Percentiles rank a stretch among this genome's conserved stretches.
Conservation (phyloP, 1,140 invertebrate genomes). For the Hyles euphorbiae region DNA sequence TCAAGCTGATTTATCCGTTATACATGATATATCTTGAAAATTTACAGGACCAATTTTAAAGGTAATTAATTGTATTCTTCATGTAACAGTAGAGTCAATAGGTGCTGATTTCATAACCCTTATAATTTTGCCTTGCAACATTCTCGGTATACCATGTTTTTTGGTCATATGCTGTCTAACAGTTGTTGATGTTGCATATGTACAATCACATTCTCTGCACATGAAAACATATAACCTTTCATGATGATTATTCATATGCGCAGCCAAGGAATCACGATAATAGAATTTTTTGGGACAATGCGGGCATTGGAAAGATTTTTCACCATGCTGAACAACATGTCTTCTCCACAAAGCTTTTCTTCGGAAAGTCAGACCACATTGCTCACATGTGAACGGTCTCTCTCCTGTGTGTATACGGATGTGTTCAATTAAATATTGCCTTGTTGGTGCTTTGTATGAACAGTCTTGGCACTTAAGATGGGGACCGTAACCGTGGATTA, state of each 20-base stretch:
- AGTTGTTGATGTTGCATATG: constrained; percentile 48
- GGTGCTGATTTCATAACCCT: constrained; percentile 36
- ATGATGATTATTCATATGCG: constrained; percentile 55
- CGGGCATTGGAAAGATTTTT: constrained; percentile 52
- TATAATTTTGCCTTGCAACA: constrained; percentile 52
- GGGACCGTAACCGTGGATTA: constrained; percentile 42
- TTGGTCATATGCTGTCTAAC: constrained; percentile 53
- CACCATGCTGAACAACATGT: constrained; percentile 49
- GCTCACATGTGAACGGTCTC: constrained; percentile 57
- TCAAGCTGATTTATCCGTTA: too few relatives aligned
- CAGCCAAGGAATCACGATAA: constrained; percentile 35
- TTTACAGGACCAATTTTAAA: too few relatives aligned
- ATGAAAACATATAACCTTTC: constrained; percentile 52
- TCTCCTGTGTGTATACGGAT: constrained; percentile 55
- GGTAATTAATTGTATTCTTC: not conserved
- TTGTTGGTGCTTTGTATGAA: constrained; percentile 47
- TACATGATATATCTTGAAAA: too few relatives aligned
- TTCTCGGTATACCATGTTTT: constrained; percentile 53
- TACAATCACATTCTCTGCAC: constrained; percentile 48
- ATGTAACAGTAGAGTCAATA: constrained; percentile 3
- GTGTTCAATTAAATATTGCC: constrained; percentile 51
- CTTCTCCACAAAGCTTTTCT: constrained; percentile 54
- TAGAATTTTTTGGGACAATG: constrained; percentile 54
- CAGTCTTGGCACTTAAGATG: constrained; percentile 49
- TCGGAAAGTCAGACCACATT: constrained; percentile 59